Evolutionary conservation across 1,140 invertebrate species (phyloP).

Genomic region (Onthophagus taurus): DNA sequence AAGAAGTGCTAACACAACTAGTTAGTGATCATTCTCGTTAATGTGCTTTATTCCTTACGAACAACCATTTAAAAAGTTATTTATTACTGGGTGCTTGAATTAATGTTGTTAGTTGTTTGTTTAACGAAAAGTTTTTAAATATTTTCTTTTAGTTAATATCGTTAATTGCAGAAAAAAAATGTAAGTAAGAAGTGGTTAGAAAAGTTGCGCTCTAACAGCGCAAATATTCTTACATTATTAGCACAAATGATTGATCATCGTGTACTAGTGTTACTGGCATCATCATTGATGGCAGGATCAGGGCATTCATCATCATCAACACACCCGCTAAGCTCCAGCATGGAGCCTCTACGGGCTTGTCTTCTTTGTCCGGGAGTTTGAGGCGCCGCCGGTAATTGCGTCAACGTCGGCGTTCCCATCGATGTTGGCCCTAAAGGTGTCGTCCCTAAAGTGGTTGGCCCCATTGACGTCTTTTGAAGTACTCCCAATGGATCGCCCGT

Average conservation of each 20-base stretch:
- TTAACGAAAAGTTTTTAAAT: neutral
- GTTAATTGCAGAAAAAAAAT: conserved; percentile 8
- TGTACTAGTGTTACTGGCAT: conserved; percentile 27
- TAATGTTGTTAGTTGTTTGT: too few species aligned
- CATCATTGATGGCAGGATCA: too few species aligned
- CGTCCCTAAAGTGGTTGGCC: conserved; percentile 41
- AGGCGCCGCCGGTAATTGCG: conserved; percentile 32
- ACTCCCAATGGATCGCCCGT: conserved; percentile 47
- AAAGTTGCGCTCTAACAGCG: neutral
- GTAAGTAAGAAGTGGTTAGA: conserved; percentile 3
- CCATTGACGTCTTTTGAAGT: conserved; percentile 40
- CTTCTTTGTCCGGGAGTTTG: conserved; percentile 46
- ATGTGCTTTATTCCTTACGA: neutral
- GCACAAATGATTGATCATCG: too few species aligned
- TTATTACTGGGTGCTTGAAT: conserved; percentile 3
- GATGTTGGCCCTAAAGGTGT: conserved; percentile 26
- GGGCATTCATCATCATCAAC: too few species aligned
- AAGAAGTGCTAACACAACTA: too few species aligned
- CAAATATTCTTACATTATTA: conserved; percentile 32
- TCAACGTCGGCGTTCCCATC: conserved; percentile 9
- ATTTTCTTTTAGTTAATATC: conserved; percentile 9
- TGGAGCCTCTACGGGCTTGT: conserved; percentile 53
- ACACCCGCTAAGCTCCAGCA: conserved; percentile 59
- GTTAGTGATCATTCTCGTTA: too few species aligned
- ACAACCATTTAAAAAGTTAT: neutral